Evolutionary conservation across 2,797 vertebrate species (phyloP).

Genomic region (Platyrinchus mystaceus): DNA sequence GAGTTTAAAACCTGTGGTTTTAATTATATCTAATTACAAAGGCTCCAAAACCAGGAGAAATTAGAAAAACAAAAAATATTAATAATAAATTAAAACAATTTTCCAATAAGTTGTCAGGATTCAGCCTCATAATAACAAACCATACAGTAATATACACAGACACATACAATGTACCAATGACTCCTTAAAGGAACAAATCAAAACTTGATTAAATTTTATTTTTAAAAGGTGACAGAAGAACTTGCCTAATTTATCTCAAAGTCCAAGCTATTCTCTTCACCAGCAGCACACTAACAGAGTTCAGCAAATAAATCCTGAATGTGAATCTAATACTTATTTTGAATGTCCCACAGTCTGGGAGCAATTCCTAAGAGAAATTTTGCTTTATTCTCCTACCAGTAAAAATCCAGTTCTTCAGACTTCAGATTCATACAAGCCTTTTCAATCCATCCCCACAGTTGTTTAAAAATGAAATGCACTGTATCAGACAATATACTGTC

Average conservation of each 20-base stretch:
- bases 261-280: background rate
- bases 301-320: background rate
- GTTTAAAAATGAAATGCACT: background rate
- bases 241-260: slow-evolving; percentile 4
- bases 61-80: slow-evolving; percentile 44
- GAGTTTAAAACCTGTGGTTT: slow-evolving; percentile 58
- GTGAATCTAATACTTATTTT: background rate
- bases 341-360: background rate
- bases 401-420: background rate
- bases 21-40: slow-evolving; percentile 60
- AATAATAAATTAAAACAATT: slow-evolving; percentile 60
- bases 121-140: slow-evolving; percentile 35
- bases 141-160: slow-evolving; percentile 5
- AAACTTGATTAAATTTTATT: slow-evolving; percentile 46
- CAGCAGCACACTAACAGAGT: background rate
- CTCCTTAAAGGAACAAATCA: slow-evolving; percentile 49
- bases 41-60: slow-evolving; percentile 16
- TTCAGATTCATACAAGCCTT: background rate
- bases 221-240: slow-evolving; percentile 43
- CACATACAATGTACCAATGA: background rate
- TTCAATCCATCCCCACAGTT: background rate
- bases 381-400: background rate
- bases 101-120: slow-evolving; percentile 38
- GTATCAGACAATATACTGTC: background rate
- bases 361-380: background rate